These are phyloP conservation scores for Numenius arquata DNA, from an alignment of 2,113 vertebrate species.

Conservation along the genomic window DNA sequence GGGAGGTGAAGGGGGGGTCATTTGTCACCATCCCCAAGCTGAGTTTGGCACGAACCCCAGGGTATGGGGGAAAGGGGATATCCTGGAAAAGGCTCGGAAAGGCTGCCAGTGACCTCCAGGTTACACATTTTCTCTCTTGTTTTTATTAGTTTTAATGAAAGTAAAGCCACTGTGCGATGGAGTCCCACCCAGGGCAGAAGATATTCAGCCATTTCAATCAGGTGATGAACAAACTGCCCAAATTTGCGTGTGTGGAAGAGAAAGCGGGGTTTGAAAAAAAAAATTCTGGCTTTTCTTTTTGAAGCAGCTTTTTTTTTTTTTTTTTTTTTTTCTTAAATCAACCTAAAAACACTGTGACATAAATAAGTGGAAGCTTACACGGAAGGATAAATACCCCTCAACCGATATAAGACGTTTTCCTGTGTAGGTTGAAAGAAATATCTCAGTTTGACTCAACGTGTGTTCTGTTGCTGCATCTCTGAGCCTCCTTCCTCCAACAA, in stretches of 20 bases:
- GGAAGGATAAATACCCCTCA: not conserved
- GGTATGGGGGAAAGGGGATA: not conserved
- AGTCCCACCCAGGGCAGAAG: not conserved
- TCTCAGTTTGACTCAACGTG: not conserved
- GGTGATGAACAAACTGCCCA: not conserved
- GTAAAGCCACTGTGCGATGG: not conserved
- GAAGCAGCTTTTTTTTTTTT: not conserved
- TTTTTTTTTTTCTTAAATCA: not conserved
- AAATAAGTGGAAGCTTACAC: not conserved
- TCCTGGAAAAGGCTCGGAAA: not conserved
- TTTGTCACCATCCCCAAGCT: not conserved
- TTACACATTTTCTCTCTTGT: not conserved
- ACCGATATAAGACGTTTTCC: not conserved
- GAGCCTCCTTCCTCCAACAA: not conserved
- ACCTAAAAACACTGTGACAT: not conserved
- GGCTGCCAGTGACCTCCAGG: not conserved
- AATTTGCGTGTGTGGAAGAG: not conserved
- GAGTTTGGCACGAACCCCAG: not conserved
- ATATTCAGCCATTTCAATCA: not conserved
- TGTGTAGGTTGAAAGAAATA: not conserved
- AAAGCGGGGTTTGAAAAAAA: not conserved
- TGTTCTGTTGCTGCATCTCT: not conserved
- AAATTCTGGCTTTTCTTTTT: not conserved
- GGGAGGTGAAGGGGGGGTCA: not conserved
- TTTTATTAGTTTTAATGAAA: not conserved